Percentiles rank a stretch among this genome's conserved stretches.
These are phyloP conservation scores for Drosophila silvestris DNA, from an alignment of 2,888 invertebrate genomes.

Conservation along the genomic window DNA sequence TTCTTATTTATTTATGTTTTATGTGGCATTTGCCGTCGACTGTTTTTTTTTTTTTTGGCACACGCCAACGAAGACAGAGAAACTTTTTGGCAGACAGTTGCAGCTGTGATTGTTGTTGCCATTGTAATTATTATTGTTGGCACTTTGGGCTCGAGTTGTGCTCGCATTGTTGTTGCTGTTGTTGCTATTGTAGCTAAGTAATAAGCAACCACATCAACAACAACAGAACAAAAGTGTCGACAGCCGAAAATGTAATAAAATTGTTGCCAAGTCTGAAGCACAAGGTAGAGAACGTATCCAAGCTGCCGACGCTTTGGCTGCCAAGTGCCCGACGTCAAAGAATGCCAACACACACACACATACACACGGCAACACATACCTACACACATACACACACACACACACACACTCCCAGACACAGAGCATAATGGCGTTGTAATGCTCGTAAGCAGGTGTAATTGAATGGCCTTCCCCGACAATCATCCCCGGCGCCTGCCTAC, in stretches of 20 bases:
- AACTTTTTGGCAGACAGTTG: conserved; percentile 63
- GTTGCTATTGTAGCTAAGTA: conserved; percentile 44
- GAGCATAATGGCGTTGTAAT: conserved; percentile 60
- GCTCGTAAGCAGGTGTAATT: conserved; percentile 78
- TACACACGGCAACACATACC: conserved; percentile 3
- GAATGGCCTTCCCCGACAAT: conserved; percentile 57
- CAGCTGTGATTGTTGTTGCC: conserved; percentile 43
- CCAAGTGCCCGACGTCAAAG: conserved; percentile 46
- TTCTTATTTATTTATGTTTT: conserved; percentile 71
- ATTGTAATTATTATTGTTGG: conserved; percentile 73
- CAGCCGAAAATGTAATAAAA: conserved; percentile 78
- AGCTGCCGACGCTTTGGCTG: conserved; percentile 30
- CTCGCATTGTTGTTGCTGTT: conserved; percentile 26
- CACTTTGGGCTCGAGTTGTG: conserved; percentile 60
- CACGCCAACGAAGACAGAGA: conserved; percentile 47
- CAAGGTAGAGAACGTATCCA: conserved; percentile 25
- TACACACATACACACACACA: conserved; percentile 24
- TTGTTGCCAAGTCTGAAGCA: conserved; percentile 67
- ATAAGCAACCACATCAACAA: conserved; percentile 65
- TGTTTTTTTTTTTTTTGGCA: conserved; percentile 43
- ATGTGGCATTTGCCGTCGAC: conserved; percentile 61
- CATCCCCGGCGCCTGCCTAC: not conserved
- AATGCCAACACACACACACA: conserved; percentile 15
- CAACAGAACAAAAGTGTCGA: conserved; percentile 66
- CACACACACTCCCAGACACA: conserved; percentile 22